Base-by-base conservation (phyloP, 2,113 vertebrate species). In the Corvus cornix region DNA sequence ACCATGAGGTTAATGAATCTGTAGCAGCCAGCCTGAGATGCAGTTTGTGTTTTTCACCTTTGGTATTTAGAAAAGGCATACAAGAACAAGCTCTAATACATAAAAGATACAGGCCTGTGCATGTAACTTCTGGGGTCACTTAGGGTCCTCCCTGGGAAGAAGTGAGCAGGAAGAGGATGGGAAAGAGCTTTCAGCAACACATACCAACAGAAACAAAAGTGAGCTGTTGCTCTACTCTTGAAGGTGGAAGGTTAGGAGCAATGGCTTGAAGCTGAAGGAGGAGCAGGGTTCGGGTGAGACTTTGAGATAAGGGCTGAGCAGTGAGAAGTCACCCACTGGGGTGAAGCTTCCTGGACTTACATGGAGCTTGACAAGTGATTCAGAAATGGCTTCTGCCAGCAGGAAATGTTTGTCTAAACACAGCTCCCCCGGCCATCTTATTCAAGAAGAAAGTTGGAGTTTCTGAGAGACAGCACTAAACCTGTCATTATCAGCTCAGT, bases 361-460 rank as follows among this genome's bases (percentile, higher is more conserved):
- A 26, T 2, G 6, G 35, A 73, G 37, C 62, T 80, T 2, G 3
- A 30, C 4, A 21, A 83, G 43, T 1, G 0, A 33, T 53, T 68
- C 1, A 3, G 74, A 91, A 91, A 87, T 6, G 6, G 43, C 44
- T 81, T 89, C 80, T 94, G 35, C 67, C 51, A 66, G 70, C 33
- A 79, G 81, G 84, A 89, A 91, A 51, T 1, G 0, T 91, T 96
- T 80, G n/a, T 39, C 44, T 68, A 79, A 93, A 76, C 52, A 44
- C 28, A 75, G 24, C 4, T 49, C 6, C 10, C 24, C 26, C 0
- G 0, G 37, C 63, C 2, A 0, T 43, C 43, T 78, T 76, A 33
- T 48, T 69, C 28, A 53, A 77, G 58, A 87, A 48, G 48, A 66
- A 88, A 85, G 67, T 7, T 2, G 1, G 62, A 73, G 15, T 51